phyloP scores from a whole-genome alignment of 2,797 vertebrate species.

The Lagocephalus sceleratus region DNA sequence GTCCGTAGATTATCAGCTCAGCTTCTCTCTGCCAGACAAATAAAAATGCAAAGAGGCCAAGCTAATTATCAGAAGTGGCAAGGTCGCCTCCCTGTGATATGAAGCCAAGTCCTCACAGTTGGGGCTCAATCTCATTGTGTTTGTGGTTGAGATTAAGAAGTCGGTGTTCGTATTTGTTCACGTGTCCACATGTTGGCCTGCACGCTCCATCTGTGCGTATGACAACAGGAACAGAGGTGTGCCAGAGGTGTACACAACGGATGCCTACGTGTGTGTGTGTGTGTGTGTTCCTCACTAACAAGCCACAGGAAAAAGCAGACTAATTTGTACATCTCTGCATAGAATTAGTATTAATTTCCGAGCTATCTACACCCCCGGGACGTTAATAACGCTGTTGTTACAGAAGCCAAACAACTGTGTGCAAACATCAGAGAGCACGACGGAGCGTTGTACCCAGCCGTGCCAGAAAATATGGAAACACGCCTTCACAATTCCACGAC shows the following conservation, averaged over 20 bases:
- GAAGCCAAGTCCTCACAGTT: constrained; percentile 58
- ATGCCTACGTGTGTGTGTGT: constrained; percentile 2
- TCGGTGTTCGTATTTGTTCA: constrained; percentile 15
- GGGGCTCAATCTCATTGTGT: constrained; percentile 55
- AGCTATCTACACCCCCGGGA: constrained; percentile 65
- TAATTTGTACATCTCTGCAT: constrained; percentile 69
- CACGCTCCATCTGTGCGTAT: constrained; percentile 7
- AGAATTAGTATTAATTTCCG: constrained; percentile 73
- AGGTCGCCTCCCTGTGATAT: constrained; percentile 54
- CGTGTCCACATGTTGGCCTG: constrained; percentile 17
- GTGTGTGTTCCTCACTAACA: constrained; percentile 48
- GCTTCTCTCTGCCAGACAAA: constrained; percentile 47
- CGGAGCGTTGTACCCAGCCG: constrained; percentile 33
- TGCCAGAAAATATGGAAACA: constrained; percentile 31
- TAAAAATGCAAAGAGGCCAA: constrained; percentile 64
- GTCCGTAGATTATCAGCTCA: constrained; percentile 62
- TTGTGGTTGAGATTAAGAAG: constrained; percentile 45
- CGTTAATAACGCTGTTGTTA: constrained; percentile 69
- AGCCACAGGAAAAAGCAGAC: constrained; percentile 50
- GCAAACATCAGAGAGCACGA: constrained; percentile 66
- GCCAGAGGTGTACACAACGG: constrained; percentile 13
- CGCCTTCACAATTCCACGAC: constrained; percentile 9
- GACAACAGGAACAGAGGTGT: constrained; percentile 19
- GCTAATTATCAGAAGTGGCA: constrained; percentile 69
- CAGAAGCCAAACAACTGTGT: constrained; percentile 50